Evolutionary conservation across 2,888 invertebrate species (phyloP), one percentile per base, ranked within the genome.

Genomic region (Dilophus febrilis): DNA sequence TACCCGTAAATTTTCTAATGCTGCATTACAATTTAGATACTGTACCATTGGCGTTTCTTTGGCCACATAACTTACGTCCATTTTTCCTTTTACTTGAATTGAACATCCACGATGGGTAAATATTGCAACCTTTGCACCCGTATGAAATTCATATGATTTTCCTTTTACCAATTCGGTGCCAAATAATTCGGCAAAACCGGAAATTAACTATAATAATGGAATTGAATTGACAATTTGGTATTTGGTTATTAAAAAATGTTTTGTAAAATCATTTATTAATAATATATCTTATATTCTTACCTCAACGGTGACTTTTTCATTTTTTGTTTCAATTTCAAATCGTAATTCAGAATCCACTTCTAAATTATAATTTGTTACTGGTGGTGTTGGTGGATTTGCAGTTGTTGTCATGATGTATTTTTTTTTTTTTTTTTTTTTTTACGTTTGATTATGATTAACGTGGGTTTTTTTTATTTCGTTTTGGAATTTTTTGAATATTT

Each of bases 11-110:
- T 88, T 81, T 56, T 98, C 97, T 46, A 98, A 65, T 0, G 90
- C 92, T 10, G 87, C 88, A 59, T 98, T 97, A 14, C 88, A 86
- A 61, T 98, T 98, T 3, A 94, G 66, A 58, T 98, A 98, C 47
- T 92, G 78, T 8, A 78, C 69, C 92, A 94, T 95, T 1, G 95
- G 95, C 0, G 97, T 97, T 56, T 95, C 92, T 58, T 88, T 90
- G 0, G 95, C 88, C 1, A 91, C 74, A 58, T 97, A 97, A 47
- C 83, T 87, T 19, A 90, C 90, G 60, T 94, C 94, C 2, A 90
- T 85, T 57, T 78, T 79, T 2, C 95, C 97, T 43, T 73, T 70
- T 11, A 95, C 60, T 60, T 86, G 85, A 1, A 97, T 63, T 0
- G 74, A 74, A 55, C 95, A 95, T 2, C 92, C 92, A 55, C 94